These are phyloP conservation scores for Chamaea fasciata DNA, from an alignment of 2,113 vertebrate genomes.

Conservation along the genomic window DNA sequence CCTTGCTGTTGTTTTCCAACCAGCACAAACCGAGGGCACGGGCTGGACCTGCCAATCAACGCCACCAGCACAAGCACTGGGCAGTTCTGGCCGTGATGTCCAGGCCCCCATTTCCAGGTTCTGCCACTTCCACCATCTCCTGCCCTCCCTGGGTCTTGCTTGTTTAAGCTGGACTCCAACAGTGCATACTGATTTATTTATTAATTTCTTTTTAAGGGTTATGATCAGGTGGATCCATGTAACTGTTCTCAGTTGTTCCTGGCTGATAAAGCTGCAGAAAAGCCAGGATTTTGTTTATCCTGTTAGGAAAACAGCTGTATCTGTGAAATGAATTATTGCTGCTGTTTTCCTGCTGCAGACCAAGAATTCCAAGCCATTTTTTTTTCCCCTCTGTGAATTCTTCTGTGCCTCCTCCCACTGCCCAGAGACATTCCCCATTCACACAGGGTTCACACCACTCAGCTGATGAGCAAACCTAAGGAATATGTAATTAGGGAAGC, in stretches of 20 bases:
- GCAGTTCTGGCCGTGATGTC: background rate
- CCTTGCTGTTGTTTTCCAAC: fast-evolving
- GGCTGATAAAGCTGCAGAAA: background rate
- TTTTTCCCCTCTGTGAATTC: background rate
- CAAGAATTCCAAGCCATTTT: background rate
- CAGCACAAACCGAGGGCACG: background rate
- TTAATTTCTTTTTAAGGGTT: background rate
- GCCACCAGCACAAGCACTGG: background rate
- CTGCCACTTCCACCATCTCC: background rate
- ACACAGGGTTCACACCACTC: fast-evolving
- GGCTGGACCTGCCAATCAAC: background rate
- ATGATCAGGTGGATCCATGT: background rate
- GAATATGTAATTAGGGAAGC: background rate
- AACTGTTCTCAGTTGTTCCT: background rate
- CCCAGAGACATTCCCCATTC: background rate
- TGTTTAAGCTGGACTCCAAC: background rate
- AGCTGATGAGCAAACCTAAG: background rate
- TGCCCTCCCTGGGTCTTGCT: background rate
- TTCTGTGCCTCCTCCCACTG: background rate
- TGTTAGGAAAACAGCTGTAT: background rate
- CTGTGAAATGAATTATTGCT: background rate
- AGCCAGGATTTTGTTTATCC: background rate
- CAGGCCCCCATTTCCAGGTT: background rate
- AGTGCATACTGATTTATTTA: background rate
- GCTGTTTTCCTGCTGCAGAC: background rate